Evolutionary conservation across 2,888 invertebrate species (phyloP).

Genomic region (Chymomyza amoena): DNA sequence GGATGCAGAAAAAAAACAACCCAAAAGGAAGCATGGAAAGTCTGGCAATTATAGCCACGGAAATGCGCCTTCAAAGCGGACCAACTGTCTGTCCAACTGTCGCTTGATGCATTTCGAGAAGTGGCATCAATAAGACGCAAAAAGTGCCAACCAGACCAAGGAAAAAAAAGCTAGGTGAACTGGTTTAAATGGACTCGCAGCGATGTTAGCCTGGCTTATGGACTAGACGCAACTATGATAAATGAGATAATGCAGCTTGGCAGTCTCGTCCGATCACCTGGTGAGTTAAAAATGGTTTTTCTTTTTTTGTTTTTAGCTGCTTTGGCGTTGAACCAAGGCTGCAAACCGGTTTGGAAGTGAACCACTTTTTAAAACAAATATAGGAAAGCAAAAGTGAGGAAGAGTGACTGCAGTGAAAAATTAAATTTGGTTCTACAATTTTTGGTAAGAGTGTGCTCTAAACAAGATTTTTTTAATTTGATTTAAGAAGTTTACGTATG

Average conservation of each 20-base stretch:
- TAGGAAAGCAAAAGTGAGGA: too few species aligned
- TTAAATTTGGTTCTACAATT: too few species aligned
- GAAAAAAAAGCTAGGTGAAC: constrained; percentile 36
- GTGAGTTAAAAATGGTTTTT: neutral
- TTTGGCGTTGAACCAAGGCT: constrained; percentile 16
- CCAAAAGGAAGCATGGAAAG: constrained; percentile 38
- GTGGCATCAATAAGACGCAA: constrained; percentile 14
- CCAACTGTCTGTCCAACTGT: constrained; percentile 16
- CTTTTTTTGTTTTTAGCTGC: constrained; percentile 3
- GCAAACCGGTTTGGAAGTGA: constrained; percentile 25
- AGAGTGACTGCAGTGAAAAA: too few species aligned
- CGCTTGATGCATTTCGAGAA: constrained; percentile 18
- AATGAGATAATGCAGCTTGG: constrained; percentile 17
- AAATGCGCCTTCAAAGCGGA: constrained; percentile 41
- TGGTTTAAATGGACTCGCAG: constrained; percentile 51
- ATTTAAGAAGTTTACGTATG: too few species aligned
- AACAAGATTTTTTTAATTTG: too few species aligned
- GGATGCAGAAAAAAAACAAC: neutral
- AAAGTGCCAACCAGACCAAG: constrained; percentile 7
- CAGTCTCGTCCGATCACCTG: neutral
- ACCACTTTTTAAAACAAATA: too few species aligned
- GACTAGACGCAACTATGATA: constrained; percentile 23
- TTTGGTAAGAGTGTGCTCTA: too few species aligned
- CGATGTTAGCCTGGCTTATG: neutral
- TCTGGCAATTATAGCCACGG: constrained; percentile 54